Conservation (phyloP, 2,888 invertebrate species). For the Netelia fuscicornis region DNA sequence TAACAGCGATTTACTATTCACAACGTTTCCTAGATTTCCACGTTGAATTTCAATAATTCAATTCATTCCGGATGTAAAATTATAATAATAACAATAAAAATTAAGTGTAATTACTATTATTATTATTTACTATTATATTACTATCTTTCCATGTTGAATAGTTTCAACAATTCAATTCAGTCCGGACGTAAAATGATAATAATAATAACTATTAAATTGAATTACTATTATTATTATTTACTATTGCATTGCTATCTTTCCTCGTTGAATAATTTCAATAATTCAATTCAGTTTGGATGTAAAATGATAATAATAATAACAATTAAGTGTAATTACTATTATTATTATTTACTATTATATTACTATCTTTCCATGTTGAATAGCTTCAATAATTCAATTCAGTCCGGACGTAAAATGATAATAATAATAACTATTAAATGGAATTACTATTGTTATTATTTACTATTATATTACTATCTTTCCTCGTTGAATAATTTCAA, state of each 20-base stretch:
- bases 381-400: background rate
- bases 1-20: background rate
- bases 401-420: background rate
- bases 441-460: background rate
- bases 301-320: background rate
- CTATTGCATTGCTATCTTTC: too few relatives aligned
- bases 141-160: background rate
- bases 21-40: background rate
- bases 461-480: too few relatives aligned
- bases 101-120: background rate
- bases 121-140: too few relatives aligned
- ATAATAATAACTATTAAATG: background rate
- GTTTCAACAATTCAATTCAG: background rate
- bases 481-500: background rate
- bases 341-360: too few relatives aligned
- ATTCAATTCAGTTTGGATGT: too few relatives aligned
- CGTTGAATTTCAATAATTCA: background rate
- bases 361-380: background rate
- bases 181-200: background rate
- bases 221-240: background rate
- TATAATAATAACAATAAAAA: background rate
- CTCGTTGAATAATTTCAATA: background rate
- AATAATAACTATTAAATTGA: background rate
- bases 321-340: background rate
- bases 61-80: too few relatives aligned